Conservation (phyloP, 2,797 vertebrate species). For the Crax fasciolata region DNA sequence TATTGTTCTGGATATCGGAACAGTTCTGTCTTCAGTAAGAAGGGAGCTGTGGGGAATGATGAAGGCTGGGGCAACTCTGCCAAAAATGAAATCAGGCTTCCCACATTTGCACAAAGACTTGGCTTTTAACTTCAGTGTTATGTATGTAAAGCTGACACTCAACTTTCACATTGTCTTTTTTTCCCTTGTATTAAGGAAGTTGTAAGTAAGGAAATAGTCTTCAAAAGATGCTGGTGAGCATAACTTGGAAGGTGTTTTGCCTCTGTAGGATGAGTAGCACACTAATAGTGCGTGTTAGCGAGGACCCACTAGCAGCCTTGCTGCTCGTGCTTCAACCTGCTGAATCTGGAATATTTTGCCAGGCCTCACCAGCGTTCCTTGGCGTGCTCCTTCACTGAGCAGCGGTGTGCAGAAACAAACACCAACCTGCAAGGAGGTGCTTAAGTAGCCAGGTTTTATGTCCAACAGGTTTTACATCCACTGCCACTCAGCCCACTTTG, state of each 20-base stretch:
- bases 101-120: too few relatives aligned
- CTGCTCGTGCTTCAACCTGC: neutral
- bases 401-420: too few relatives aligned
- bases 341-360: neutral
- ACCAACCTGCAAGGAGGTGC: neutral
- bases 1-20: neutral
- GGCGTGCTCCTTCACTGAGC: accelerated
- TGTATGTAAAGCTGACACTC: neutral
- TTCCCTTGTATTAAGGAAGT: accelerated
- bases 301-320: neutral
- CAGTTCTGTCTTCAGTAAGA: neutral
- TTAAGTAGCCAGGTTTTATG: neutral
- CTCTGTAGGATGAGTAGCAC: accelerated
- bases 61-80: neutral
- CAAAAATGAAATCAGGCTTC: neutral
- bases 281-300: accelerated
- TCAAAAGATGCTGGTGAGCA: neutral
- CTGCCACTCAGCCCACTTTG: neutral
- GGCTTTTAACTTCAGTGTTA: neutral
- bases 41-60: neutral
- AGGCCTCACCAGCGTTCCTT: accelerated
- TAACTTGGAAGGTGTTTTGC: accelerated
- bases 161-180: too few relatives aligned
- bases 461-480: neutral
- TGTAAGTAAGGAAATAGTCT: neutral